phyloP scores from a whole-genome alignment of 2,797 vertebrate genomes.

The Scolopax rusticola region DNA sequence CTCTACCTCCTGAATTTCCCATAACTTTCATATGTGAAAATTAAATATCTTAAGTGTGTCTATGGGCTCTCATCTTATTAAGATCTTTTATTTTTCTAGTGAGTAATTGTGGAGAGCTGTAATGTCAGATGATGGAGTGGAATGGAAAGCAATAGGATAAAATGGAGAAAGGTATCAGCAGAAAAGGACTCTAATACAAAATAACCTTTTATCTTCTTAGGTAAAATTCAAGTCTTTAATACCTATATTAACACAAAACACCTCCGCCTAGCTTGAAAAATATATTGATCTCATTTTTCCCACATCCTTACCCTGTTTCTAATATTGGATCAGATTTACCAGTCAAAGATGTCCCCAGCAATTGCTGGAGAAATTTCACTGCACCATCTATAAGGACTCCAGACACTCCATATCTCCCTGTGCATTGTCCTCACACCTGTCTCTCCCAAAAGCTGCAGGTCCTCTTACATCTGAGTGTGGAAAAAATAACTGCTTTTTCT shows the following conservation, averaged over 20 bases:
- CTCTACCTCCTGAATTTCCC: background rate
- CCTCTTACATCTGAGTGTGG: fast-evolving
- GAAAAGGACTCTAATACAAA: background rate
- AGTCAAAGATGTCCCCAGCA: background rate
- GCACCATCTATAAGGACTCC: background rate
- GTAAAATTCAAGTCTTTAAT: background rate
- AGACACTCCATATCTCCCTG: background rate
- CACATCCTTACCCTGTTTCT: background rate
- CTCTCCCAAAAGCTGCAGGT: background rate
- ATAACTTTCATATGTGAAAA: background rate
- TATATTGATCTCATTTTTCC: background rate
- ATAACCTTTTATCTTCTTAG: background rate
- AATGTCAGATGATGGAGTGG: background rate
- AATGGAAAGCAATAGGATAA: background rate
- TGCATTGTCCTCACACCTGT: background rate
- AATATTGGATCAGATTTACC: background rate
- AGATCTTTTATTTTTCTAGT: background rate
- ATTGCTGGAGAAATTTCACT: background rate
- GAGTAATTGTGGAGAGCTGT: background rate
- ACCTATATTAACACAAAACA: background rate
- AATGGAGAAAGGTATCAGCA: background rate
- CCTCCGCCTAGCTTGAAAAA: background rate
- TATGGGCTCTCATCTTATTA: background rate
- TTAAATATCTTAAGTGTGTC: background rate
- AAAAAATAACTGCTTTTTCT: background rate